Conservation (phyloP, 2,797 vertebrate genomes). For the Gymnothorax javanicus region DNA sequence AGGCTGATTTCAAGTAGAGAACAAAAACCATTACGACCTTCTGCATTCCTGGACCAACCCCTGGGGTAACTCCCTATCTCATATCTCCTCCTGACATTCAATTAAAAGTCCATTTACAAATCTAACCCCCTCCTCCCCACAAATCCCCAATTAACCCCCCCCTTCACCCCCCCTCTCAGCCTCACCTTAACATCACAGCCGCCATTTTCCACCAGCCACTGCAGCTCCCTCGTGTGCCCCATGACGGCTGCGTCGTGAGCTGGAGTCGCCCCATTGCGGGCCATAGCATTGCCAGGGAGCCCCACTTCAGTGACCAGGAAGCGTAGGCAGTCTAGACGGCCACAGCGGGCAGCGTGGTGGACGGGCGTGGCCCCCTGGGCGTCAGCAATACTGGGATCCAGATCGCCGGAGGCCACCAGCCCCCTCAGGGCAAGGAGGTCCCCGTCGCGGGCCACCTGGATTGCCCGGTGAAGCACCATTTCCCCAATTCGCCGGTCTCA, state of each 20-base stretch:
- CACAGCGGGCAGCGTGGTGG: slow-evolving; percentile 78
- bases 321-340: slow-evolving; percentile 75
- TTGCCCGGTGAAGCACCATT: slow-evolving; percentile 79
- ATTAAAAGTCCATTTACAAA: neutral
- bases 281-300: slow-evolving; percentile 66
- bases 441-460: slow-evolving; percentile 71
- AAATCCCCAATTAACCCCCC: neutral
- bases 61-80: neutral
- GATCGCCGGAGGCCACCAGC: slow-evolving; percentile 62
- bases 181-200: slow-evolving; percentile 75
- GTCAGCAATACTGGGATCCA: slow-evolving; percentile 65
- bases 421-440: slow-evolving; percentile 66
- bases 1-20: too few relatives aligned
- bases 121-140: neutral
- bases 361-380: slow-evolving; percentile 75
- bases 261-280: slow-evolving; percentile 78
- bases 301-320: slow-evolving; percentile 72
- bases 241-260: slow-evolving; percentile 80
- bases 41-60: too few relatives aligned
- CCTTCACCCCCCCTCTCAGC: neutral
- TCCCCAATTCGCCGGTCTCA: neutral
- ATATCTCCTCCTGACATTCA: neutral
- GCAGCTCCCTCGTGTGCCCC: slow-evolving; percentile 73
- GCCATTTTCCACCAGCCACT: slow-evolving; percentile 76
- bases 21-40: too few relatives aligned